Conservation (phyloP, 2,113 vertebrate genomes). For the Zeus faber region DNA sequence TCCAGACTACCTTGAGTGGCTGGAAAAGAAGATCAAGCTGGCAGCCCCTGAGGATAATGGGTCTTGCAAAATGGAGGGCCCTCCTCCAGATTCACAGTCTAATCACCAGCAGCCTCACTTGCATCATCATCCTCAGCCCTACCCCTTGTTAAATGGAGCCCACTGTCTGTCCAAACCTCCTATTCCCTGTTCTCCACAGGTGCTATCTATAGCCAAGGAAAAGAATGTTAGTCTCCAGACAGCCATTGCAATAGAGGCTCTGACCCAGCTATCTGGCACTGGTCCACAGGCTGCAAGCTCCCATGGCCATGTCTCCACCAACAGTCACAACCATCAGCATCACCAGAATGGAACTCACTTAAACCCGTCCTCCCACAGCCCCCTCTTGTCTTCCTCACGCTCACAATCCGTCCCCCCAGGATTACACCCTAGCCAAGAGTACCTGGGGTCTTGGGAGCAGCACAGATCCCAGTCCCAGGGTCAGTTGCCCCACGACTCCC, state of each 20-base stretch:
- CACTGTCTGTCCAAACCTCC: constrained; percentile 62
- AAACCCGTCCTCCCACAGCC: constrained; percentile 36
- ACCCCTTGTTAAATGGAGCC: constrained; percentile 58
- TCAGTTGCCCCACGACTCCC: constrained; percentile 55
- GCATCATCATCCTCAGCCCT: constrained; percentile 45
- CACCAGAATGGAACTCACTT: constrained; percentile 54
- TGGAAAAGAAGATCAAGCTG: constrained; percentile 92
- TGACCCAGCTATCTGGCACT: constrained; percentile 88
- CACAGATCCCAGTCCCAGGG: constrained; percentile 72
- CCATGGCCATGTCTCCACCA: constrained; percentile 46
- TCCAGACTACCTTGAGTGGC: constrained; percentile 97
- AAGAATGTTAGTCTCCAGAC: constrained; percentile 95
- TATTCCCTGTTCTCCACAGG: constrained; percentile 89
- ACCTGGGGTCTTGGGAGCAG: constrained; percentile 60
- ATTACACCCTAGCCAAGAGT: constrained; percentile 56
- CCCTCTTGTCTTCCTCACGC: constrained; percentile 56
- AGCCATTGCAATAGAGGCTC: constrained; percentile 94
- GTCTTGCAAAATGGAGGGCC: constrained; percentile 44
- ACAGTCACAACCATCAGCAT: constrained; percentile 62
- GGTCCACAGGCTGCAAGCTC: constrained; percentile 70
- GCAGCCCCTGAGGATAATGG: constrained; percentile 65
- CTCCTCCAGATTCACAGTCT: constrained; percentile 39
- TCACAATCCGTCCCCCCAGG: constrained; percentile 71
- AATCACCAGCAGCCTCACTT: constrained; percentile 44
- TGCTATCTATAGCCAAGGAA: constrained; percentile 93